phyloP scores from a whole-genome alignment of 2,888 invertebrate genomes.

The Oxytorus armatus region DNA sequence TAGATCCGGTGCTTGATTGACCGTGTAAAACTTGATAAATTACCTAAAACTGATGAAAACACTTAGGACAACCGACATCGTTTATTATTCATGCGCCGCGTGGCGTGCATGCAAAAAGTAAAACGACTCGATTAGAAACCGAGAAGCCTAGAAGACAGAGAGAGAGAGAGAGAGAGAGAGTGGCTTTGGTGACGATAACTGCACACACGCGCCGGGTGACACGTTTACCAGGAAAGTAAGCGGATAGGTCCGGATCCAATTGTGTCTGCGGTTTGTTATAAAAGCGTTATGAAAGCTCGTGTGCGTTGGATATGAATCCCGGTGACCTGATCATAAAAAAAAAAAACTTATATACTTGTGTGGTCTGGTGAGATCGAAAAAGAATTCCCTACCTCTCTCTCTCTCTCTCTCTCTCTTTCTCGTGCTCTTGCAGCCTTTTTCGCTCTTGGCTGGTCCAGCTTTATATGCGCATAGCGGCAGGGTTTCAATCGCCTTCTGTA shows the following conservation, averaged over 20 bases:
- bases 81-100: background rate
- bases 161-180: too few species aligned
- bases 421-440: too few species aligned
- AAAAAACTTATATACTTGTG: too few species aligned
- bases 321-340: background rate
- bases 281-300: background rate
- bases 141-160: background rate
- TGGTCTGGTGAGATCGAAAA: too few species aligned
- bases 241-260: constrained; percentile 56
- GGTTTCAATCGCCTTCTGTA: too few species aligned
- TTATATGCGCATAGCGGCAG: too few species aligned
- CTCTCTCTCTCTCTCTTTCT: background rate
- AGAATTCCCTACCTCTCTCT: too few species aligned
- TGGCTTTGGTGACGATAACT: constrained; percentile 14
- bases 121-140: background rate
- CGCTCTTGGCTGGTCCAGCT: background rate
- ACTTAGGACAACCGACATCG: background rate
- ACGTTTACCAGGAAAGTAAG: constrained; percentile 57
- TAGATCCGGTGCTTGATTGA: too few species aligned
- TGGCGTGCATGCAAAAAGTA: background rate
- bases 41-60: too few species aligned
- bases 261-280: constrained; percentile 49
- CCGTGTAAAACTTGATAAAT: too few species aligned
- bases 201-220: constrained; percentile 20
- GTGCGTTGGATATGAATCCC: background rate